phyloP scores from a whole-genome alignment of 2,888 invertebrate species.

The Hydroisotoma schaefferi region DNA sequence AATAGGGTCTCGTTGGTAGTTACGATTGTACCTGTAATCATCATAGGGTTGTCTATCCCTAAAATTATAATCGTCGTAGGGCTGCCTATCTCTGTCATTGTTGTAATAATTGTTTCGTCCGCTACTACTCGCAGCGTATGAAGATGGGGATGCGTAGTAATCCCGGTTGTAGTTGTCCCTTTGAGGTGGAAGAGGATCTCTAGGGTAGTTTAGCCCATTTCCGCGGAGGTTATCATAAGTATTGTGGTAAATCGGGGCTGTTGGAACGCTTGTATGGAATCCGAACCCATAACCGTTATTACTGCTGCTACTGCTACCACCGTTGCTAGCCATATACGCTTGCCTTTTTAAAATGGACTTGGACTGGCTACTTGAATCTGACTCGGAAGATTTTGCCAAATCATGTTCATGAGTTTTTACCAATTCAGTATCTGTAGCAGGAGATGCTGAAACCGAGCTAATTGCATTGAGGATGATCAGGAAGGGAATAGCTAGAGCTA shows the following conservation, averaged over 20 bases:
- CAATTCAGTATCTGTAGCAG: background rate
- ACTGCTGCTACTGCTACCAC: background rate
- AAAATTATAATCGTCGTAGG: background rate
- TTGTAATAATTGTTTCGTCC: background rate
- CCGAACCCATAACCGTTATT: slow-evolving; percentile 1
- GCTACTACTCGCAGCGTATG: background rate
- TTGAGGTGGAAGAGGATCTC: background rate
- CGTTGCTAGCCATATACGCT: background rate
- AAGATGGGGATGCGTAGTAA: background rate
- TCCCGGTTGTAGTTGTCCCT: too few species aligned
- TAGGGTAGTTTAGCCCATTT: background rate
- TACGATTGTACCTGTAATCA: slow-evolving; percentile 7
- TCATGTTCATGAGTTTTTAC: too few species aligned
- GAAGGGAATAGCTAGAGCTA: background rate
- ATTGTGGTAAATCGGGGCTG: background rate
- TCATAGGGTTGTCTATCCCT: background rate
- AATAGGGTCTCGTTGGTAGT: background rate
- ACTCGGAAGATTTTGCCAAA: background rate
- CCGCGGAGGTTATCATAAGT: background rate
- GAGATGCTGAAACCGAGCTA: background rate
- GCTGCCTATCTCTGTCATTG: background rate
- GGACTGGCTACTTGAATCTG: background rate
- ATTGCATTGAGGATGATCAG: too few species aligned
- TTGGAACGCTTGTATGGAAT: background rate
- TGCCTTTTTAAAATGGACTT: background rate